Conservation (phyloP, 1,140 invertebrate species). For the Conopomorpha cramerella region DNA sequence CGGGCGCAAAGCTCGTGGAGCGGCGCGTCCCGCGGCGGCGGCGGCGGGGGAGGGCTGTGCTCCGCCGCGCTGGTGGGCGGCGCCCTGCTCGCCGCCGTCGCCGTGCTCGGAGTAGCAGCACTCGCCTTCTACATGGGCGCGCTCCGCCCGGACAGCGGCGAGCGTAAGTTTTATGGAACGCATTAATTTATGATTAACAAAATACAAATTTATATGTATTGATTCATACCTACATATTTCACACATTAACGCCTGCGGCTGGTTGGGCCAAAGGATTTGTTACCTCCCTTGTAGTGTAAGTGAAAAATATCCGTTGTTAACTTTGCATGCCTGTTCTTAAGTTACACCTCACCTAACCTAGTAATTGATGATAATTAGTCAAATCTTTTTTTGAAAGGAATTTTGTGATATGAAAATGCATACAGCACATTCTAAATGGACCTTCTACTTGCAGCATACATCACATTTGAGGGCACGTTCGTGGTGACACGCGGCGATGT, state of each 20-base stretch:
- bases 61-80: slow-evolving; percentile 70
- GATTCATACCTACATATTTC: too few relatives aligned
- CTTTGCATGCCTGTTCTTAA: too few relatives aligned
- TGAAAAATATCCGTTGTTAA: too few relatives aligned
- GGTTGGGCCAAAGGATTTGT: too few relatives aligned
- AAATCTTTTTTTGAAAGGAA: slow-evolving; percentile 1
- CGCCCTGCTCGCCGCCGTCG: slow-evolving; percentile 70
- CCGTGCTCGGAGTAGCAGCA: slow-evolving; percentile 73
- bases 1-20: slow-evolving; percentile 12
- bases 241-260: too few relatives aligned
- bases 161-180: slow-evolving; percentile 30
- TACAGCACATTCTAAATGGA: too few relatives aligned
- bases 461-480: slow-evolving; percentile 71
- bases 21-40: slow-evolving; percentile 16
- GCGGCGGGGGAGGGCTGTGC: slow-evolving; percentile 46
- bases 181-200: too few relatives aligned
- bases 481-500: slow-evolving; percentile 70
- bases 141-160: slow-evolving; percentile 57
- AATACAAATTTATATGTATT: too few relatives aligned
- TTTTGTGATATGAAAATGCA: too few relatives aligned
- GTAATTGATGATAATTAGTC: too few relatives aligned
- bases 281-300: too few relatives aligned
- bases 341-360: too few relatives aligned
- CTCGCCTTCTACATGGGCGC: slow-evolving; percentile 78
- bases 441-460: slow-evolving; percentile 61